These are phyloP conservation scores for Eptesicus fuscus DNA, from an alignment of 2,113 vertebrate species.

Conservation along the genomic window DNA sequence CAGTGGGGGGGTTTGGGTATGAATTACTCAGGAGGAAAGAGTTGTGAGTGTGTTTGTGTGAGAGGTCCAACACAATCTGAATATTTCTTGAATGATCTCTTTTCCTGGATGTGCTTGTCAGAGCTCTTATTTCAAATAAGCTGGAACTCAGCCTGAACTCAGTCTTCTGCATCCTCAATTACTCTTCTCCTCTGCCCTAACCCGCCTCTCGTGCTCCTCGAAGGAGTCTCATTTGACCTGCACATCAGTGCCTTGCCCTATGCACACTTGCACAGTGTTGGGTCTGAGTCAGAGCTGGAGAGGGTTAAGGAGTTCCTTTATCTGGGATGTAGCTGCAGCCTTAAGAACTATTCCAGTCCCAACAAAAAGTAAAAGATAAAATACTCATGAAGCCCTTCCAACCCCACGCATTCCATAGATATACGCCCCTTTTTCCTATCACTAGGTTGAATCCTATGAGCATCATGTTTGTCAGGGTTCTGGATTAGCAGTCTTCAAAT, in stretches of 20 bases:
- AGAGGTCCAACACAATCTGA: background rate
- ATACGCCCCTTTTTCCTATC: background rate
- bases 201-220: background rate
- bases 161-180: background rate
- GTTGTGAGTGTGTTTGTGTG: background rate
- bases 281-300: background rate
- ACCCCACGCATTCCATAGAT: background rate
- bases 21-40: background rate
- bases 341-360: background rate
- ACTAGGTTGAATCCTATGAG: background rate
- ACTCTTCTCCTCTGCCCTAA: background rate
- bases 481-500: background rate
- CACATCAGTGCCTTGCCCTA: background rate
- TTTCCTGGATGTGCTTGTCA: background rate
- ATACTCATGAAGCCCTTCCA: background rate
- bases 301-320: background rate
- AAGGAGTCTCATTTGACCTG: background rate
- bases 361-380: background rate
- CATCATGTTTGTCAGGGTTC: background rate
- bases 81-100: conserved; percentile 33
- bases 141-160: background rate
- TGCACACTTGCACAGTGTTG: background rate
- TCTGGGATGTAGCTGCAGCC: background rate
- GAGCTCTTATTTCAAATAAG: conserved; percentile 12
- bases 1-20: background rate